Base-by-base conservation (phyloP, 2,797 vertebrate species). In the Alosa sapidissima region DNA sequence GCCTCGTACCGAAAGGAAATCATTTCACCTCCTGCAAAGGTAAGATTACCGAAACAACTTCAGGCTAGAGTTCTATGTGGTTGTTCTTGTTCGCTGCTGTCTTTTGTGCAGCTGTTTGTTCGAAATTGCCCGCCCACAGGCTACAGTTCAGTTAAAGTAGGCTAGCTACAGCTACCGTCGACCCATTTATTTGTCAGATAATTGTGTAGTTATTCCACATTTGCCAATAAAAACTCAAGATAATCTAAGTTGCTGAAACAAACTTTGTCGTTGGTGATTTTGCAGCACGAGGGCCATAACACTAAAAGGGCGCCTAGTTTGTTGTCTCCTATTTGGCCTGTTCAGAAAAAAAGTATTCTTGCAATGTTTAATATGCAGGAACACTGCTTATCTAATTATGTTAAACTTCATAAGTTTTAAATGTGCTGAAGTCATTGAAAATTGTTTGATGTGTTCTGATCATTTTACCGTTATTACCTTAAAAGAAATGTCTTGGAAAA, bases 21-120 rank as follows among this genome's bases (percentile, higher is more conserved):
- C n/a, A 62, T 24, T 51, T 16, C 0, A 14, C 8, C 58, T 7
- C 41, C 65, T 87, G 52, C 83, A 82, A 87, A 87, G 68, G 45
- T 84, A 84, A 54, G 83, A 14, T 6, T 13, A 72, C 47, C 6
- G 6, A 78, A 78, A 85, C 28, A 19, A 85, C 84, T 11, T 54
- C 33, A 11, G 24, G 36, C 24, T 28, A 28, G 28, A 28, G 28
- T 28, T 28, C 28, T 16, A 21, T 16, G 75, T 24, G 28, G 54
- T 48, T 33, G 24, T 16, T 24, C 52, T 48, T 3, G 5, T 28
- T 0, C 3, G 45, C 45, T 48, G 9, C 24, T 33, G 1, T 83
- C 41, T 48, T n/a, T 7, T 49, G 21, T 49, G 54, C 11, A 36
- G 41, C 41, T 47, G 6, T 68, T 49, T 6, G 45, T 81, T 81